Evolutionary conservation across 2,113 vertebrate genomes (phyloP).

Genomic region (Dasypus novemcinctus): DNA sequence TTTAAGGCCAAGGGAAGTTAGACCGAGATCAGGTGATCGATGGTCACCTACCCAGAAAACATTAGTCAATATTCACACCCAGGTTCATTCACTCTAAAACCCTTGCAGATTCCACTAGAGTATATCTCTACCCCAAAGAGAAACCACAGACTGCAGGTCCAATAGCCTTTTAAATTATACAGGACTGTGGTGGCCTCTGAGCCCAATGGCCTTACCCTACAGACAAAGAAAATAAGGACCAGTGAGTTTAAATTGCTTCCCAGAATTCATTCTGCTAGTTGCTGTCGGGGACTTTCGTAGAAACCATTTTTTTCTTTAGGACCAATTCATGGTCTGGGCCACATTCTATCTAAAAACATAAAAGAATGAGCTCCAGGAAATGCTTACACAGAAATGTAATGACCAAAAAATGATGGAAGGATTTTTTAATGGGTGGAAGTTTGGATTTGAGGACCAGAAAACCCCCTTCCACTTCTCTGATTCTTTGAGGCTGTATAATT

Average conservation of each 20-base stretch:
- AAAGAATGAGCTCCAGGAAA: background rate
- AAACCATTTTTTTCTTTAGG: background rate
- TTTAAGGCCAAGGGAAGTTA: background rate
- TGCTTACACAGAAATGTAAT: slow-evolving; percentile 13
- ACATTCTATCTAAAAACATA: background rate
- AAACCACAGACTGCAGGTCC: background rate
- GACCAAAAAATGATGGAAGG: background rate
- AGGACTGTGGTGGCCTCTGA: background rate
- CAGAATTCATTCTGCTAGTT: background rate
- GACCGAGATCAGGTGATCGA: background rate
- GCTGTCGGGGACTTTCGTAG: background rate
- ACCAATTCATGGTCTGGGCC: background rate
- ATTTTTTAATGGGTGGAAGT: background rate
- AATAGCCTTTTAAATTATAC: background rate
- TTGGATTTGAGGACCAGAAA: background rate
- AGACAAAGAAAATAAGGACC: background rate
- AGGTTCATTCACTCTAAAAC: background rate
- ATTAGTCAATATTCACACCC: background rate
- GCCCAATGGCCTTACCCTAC: background rate
- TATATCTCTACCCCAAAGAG: background rate
- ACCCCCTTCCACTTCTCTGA: background rate
- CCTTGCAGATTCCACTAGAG: background rate
- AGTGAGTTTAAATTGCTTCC: background rate
- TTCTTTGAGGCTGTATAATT: background rate
- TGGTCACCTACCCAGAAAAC: background rate